Evolutionary conservation across 2,888 invertebrate genomes (phyloP), one percentile per base, ranked within the genome.

Genomic region (Lottia scabra): DNA sequence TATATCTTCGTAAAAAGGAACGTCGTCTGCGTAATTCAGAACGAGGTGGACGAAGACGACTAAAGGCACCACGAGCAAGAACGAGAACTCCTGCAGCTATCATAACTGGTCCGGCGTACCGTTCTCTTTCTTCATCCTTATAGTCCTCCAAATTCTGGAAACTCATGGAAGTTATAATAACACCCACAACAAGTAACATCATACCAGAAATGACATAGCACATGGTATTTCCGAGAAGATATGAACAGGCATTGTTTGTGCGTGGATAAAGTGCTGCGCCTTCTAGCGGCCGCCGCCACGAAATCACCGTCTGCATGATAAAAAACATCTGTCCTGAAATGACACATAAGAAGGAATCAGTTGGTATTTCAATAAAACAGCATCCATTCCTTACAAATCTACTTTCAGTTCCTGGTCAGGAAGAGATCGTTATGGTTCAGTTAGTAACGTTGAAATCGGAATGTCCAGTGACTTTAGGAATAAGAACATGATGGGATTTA

Each of bases 141-240:
- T 80, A 77, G 16, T 78, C 78, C 68, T 84, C 84, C 64, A 85
- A 77, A 71, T 85, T 84, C 75, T 83, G 83, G 69, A 85, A 85
- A 26, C 84, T 84, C 46, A 84, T 72, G 10, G 85, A 85, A 26
- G 84, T 85, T 62, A 85, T 82, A 69, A 85, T 84, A 73, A 85
- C 85, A 16, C 85, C 85, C 23, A 85, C 82, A 26, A 85, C 85
- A 13, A 85, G 77, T 26, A 85, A 73, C 56, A 81, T 75, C 64
- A 81, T 76, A 38, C 85, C 85, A 67, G 83, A 83, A 27, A 83
- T 80, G 74, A 84, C 81, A 79, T 84, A 84, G 70, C 85, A 85
- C 46, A 85, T 70, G 23, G 82, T 80, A 75, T 83, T 81, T 46
- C 83, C 83, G 23, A 84, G 78, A 62, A 85, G 76, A 65, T 83